phyloP scores from a whole-genome alignment of 1,140 invertebrate species.

The Penaeus indicus region DNA sequence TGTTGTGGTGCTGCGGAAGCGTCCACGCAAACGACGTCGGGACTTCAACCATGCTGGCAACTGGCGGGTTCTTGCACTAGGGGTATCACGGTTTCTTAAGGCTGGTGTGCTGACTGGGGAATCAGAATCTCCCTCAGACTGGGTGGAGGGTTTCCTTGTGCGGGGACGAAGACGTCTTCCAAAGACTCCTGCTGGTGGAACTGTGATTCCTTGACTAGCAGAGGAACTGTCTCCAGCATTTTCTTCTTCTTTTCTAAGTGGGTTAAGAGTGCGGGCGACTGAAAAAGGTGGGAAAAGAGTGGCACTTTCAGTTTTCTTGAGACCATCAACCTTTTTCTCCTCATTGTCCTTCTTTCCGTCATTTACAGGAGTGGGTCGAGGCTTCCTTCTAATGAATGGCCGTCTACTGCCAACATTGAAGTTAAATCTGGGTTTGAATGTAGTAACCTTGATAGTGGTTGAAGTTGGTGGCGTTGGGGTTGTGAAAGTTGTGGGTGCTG shows the following conservation, averaged over 20 bases:
- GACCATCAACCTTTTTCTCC: conserved; percentile 15
- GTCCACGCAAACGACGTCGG: conserved; percentile 30
- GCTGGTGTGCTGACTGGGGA: background rate
- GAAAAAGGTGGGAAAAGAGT: conserved; percentile 56
- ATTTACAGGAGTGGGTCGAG: background rate
- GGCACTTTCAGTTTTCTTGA: conserved; percentile 35
- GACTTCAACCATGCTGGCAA: conserved; percentile 50
- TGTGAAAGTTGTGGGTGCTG: background rate
- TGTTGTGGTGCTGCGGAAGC: background rate
- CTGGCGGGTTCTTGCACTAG: conserved; percentile 4
- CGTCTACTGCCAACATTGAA: conserved; percentile 52
- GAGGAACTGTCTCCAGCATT: background rate
- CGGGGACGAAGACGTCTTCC: conserved; percentile 48
- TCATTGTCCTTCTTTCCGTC: conserved; percentile 20
- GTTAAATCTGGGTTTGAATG: conserved; percentile 51
- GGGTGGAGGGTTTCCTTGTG: conserved; percentile 2
- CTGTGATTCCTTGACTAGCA: background rate
- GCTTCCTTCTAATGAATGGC: conserved; percentile 50
- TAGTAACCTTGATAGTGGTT: conserved; percentile 51
- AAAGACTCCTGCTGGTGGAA: conserved; percentile 28
- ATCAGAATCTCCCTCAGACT: background rate
- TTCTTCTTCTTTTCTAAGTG: conserved; percentile 17
- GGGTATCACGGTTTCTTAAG: background rate
- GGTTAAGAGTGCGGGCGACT: conserved; percentile 53
- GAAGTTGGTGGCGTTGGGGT: conserved; percentile 2